Base-by-base conservation (phyloP, 1,140 invertebrate species). In the Drosophila sucinea region DNA sequence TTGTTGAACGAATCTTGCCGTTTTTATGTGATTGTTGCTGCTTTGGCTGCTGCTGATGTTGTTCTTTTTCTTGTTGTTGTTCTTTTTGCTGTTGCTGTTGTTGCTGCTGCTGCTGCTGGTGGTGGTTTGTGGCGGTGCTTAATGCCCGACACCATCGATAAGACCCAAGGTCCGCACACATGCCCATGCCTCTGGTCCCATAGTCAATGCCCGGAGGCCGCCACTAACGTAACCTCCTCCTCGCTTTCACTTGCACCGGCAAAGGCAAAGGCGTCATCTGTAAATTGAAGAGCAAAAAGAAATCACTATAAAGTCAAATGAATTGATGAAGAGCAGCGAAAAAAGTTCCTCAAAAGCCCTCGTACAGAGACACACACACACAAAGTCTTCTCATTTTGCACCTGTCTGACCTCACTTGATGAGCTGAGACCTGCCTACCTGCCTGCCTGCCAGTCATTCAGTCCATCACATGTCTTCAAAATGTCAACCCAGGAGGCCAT, bases 151-250 rank as follows among this genome's bases (percentile, higher is more conserved):
- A 94, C 94, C 94, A 94, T 94, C 94, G 94, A 94, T 93, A 94
- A 94, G 94, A 95, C 94, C 94, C 94, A 94, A 92, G 94, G 94
- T 94, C 93, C 93, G 94, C 94, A 93, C 94, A 94, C 95, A 95
- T 94, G 94, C 95, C 95, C 95, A 96, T 96, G 94, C 95, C 95
- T 95, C 94, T 95, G 94, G 94, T 95, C 94, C 95, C 95, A 96
- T 96, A 94, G 95, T 95, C 95, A 94, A 94, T 94, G 95, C 94
- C 94, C 95, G 74, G 44, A 51, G 44, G 44, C 44, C 73, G 57
- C 94, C 71, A 94, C 94, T 94, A 94, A 93, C 94, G 93, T 93
- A 94, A 94, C 94, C 93, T 94, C 93, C 93, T 94, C 44, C 44
- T 8, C 44, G 44, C 44, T 51, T 51, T 51, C 44, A 51, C 44